Percentiles rank a stretch among this genome's conserved stretches.
Evolutionary conservation across 2,113 vertebrate genomes (phyloP).

Genomic region (Globicephala melas): DNA sequence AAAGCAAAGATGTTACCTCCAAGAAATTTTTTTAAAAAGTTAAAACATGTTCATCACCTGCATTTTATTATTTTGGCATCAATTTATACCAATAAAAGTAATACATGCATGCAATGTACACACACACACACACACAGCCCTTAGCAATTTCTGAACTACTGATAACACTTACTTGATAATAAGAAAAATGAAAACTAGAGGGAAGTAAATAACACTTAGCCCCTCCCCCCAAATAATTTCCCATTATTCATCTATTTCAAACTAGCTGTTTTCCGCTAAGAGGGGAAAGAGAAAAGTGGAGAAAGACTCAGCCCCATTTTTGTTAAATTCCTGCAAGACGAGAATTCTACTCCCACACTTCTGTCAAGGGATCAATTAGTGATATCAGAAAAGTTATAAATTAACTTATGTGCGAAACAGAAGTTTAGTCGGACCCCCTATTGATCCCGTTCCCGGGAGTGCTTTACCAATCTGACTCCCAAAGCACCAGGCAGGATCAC

Average conservation of each 20-base stretch:
- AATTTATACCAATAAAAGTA: not conserved
- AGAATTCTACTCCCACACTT: not conserved
- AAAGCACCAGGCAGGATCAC: not conserved
- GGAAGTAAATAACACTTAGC: not conserved
- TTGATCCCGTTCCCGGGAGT: not conserved
- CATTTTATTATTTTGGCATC: slow-evolving; percentile 23
- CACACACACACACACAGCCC: not conserved
- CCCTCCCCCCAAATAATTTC: not conserved
- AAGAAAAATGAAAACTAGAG: not conserved
- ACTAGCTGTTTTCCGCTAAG: not conserved
- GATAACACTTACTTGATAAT: not conserved
- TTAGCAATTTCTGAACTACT: not conserved
- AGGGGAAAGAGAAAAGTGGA: not conserved
- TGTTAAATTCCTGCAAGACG: not conserved
- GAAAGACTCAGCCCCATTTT: not conserved
- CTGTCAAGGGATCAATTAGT: slow-evolving; percentile 12
- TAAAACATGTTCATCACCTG: not conserved
- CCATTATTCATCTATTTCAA: not conserved
- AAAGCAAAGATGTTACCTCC: not conserved
- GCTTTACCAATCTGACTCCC: slow-evolving; percentile 5
- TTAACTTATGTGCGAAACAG: slow-evolving; percentile 1
- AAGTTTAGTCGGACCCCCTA: not conserved
- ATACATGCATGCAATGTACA: not conserved
- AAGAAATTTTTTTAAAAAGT: not conserved
- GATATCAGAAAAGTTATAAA: slow-evolving; percentile 43